Base-by-base conservation (phyloP, 2,888 invertebrate species). In the Acronicta psi region DNA sequence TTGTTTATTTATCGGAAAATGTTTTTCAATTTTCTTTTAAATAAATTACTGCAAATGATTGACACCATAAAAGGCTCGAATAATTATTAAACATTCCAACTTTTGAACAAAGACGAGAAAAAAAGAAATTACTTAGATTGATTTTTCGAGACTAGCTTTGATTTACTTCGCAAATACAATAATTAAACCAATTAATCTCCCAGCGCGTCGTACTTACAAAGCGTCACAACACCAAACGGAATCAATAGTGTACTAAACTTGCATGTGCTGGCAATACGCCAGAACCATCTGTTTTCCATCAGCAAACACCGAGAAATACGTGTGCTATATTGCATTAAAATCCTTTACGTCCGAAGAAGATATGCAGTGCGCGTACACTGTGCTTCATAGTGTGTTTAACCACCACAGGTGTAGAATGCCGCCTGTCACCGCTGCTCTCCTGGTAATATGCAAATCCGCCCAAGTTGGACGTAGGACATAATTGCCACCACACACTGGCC, bases 261-360 rank as follows among this genome's bases (percentile, higher is more conserved):
- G 67, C 67, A 69, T 63, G 59, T 58, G 62, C 71, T 87, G 87
- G 87, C 85, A 67, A 37, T 47, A 59, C 55, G 84, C 86, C 87
- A 87, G 73, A 50, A 49, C 57, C 66, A 78, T 79, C 76, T 81
- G 82, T 85, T 83, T 82, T 80, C 78, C 79, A 82, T 78, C 80
- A 79, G 62, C 69, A 73, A 74, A 71, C 68, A 75, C 64, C 55
- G 75, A 73, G 57, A 59, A 55, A 57, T 69, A 60, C 55, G 64
- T 69, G 51, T 69, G 38, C 61, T 66, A 50, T 71, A 65, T 59
- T 47, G 29, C 45, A 68, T 69, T 68, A 55, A 49, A 61, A 60
- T 60, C 59, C 59, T 29, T 56, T 41, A 44, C 42, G 38, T 51
- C 18, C 14, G 25, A 44, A 23, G 46, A 58, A 29, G 31, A 31